A percentile compares a stretch with the other conserved stretches of the same genome.
Evolutionary conservation across 2,797 vertebrate genomes (phyloP).

Genomic region (Halcyon leucocephala): DNA sequence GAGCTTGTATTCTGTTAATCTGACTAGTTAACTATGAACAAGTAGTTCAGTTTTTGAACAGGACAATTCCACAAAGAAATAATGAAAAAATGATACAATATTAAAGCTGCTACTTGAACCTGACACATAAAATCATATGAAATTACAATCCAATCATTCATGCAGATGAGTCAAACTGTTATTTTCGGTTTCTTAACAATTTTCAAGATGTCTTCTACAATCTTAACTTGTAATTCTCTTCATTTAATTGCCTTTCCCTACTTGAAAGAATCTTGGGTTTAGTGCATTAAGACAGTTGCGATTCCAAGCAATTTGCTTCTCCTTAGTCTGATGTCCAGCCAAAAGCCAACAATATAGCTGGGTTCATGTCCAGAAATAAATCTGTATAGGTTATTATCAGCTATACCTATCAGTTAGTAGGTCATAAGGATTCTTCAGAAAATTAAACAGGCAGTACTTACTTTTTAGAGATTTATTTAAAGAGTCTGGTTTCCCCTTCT

Average conservation of each 20-base stretch:
- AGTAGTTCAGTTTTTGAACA: not conserved
- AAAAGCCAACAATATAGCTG: not conserved
- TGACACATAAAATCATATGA: not conserved
- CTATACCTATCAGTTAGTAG: not conserved
- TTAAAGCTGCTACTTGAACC: not conserved
- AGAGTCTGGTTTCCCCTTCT: not conserved
- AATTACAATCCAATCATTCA: not conserved
- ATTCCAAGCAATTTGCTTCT: not conserved
- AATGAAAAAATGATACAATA: not conserved
- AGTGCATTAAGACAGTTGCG: not conserved
- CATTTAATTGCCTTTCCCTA: not conserved
- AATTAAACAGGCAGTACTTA: not conserved
- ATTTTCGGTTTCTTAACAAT: not conserved
- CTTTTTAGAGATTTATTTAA: not conserved
- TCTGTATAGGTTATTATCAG: not conserved
- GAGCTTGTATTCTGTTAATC: not conserved
- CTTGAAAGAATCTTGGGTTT: not conserved
- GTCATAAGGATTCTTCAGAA: not conserved
- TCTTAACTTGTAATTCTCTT: not conserved
- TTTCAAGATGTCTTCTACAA: not conserved
- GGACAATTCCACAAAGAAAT: not conserved
- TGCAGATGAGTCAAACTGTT: not conserved
- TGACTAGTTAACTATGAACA: not conserved
- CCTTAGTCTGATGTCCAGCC: not conserved
- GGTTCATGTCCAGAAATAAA: not conserved